Percentiles rank a stretch among this genome's conserved stretches.
Conservation (phyloP, 2,113 vertebrate genomes). For the Cnemophilus loriae region DNA sequence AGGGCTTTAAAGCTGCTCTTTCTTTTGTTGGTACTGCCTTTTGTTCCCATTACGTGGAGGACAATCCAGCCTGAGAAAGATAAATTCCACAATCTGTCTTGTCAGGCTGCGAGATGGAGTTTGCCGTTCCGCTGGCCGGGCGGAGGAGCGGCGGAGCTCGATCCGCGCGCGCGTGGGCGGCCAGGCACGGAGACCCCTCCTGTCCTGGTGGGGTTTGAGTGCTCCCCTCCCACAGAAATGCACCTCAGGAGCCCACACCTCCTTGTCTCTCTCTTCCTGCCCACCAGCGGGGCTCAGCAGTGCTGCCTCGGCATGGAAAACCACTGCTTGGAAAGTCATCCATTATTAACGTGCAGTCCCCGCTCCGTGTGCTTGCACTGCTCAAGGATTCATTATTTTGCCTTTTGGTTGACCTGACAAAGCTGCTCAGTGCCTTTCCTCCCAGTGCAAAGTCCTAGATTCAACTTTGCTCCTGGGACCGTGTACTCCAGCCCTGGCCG, state of each 20-base stretch:
- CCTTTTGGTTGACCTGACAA: background rate
- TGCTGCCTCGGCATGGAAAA: background rate
- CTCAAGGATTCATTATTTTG: background rate
- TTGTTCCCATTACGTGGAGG: slow-evolving; percentile 18
- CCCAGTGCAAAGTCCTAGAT: background rate
- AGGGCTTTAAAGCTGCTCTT: background rate
- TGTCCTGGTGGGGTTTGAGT: background rate
- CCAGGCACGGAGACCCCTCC: background rate
- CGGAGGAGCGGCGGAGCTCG: background rate
- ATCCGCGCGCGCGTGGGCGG: background rate
- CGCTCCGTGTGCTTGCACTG: fast-evolving
- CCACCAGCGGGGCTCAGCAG: background rate
- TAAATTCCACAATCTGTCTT: slow-evolving; percentile 58
- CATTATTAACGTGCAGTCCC: background rate
- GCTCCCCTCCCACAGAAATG: background rate
- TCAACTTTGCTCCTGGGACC: background rate
- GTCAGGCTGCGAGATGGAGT: slow-evolving; percentile 52
- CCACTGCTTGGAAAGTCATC: background rate
- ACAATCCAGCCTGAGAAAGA: slow-evolving; percentile 10
- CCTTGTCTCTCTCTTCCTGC: background rate
- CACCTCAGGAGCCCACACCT: background rate
- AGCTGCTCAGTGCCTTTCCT: background rate
- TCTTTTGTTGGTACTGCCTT: background rate
- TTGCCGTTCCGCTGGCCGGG: background rate
- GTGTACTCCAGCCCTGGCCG: fast-evolving